phyloP scores from a whole-genome alignment of 2,113 vertebrate genomes.

The Meriones unguiculatus region DNA sequence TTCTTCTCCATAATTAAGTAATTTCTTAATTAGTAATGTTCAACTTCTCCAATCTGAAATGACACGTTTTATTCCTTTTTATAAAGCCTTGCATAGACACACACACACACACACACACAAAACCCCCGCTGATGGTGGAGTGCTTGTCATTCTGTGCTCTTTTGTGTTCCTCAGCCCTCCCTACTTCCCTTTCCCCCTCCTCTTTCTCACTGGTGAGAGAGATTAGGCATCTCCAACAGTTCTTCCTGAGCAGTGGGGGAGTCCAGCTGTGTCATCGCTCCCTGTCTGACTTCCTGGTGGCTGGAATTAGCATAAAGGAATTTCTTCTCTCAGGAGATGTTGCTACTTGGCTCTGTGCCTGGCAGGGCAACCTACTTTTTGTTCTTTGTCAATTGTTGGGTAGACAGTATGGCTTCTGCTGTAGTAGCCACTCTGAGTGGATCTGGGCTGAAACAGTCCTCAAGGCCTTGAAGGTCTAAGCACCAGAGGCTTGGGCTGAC shows the following conservation, averaged over 20 bases:
- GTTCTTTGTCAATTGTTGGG: conserved; percentile 44
- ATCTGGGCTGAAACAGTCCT: background rate
- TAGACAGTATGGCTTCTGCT: background rate
- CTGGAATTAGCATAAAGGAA: conserved; percentile 66
- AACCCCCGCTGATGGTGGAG: background rate
- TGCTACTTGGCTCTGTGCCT: background rate
- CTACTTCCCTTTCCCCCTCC: background rate
- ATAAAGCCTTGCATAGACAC: conserved; percentile 19
- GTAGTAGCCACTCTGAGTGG: background rate
- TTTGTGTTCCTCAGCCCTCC: background rate
- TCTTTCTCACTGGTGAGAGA: conserved; percentile 72
- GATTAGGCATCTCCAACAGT: conserved; percentile 66
- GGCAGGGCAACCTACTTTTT: background rate
- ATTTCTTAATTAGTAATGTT: conserved; percentile 88
- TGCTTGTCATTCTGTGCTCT: conserved; percentile 74
- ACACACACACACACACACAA: background rate
- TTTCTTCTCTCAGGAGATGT: conserved; percentile 51
- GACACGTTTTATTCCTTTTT: conserved; percentile 87
- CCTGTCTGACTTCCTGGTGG: conserved; percentile 11
- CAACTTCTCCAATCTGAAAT: conserved; percentile 85
- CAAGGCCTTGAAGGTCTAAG: background rate
- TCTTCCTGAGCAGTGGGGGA: conserved; percentile 75
- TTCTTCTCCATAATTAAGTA: conserved; percentile 86
- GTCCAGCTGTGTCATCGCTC: conserved; percentile 76
- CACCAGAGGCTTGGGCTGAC: background rate